phyloP scores from a whole-genome alignment of 2,797 vertebrate species.

The Emys orbicularis region DNA sequence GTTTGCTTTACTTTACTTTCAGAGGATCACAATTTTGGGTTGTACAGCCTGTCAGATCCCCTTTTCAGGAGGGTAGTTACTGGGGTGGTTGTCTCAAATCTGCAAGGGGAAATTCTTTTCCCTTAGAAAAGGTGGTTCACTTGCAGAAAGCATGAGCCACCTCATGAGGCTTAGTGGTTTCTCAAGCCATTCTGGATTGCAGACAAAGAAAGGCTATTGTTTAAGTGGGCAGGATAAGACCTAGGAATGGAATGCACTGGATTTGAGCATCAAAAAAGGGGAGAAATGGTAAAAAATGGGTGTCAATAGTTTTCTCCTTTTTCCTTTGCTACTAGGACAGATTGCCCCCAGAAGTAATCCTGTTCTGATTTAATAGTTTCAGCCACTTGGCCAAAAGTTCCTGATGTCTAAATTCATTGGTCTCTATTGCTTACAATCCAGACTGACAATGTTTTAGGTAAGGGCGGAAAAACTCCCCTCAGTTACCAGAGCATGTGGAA shows the following conservation, averaged over 20 bases:
- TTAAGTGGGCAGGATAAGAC: neutral
- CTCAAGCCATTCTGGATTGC: neutral
- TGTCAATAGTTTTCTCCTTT: neutral
- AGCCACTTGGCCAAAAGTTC: neutral
- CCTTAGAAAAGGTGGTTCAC: neutral
- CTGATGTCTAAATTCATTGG: neutral
- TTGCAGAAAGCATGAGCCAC: neutral
- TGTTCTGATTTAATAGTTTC: neutral
- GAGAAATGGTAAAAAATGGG: neutral
- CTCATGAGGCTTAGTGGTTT: neutral
- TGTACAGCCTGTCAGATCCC: neutral
- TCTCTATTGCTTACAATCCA: neutral
- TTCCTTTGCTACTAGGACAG: neutral
- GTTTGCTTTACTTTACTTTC: slow-evolving; percentile 9
- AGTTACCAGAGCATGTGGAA: neutral
- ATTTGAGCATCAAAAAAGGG: neutral
- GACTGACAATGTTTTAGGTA: neutral
- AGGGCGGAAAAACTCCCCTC: neutral
- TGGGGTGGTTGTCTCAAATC: slow-evolving; percentile 7
- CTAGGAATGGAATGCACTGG: neutral
- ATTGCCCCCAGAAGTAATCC: neutral
- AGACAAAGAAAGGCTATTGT: neutral
- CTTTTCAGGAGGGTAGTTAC: neutral
- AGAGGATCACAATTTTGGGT: neutral
- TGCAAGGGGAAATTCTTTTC: neutral